Evolutionary conservation across 2,113 vertebrate species (phyloP), one percentile per base, ranked within the genome.

Genomic region (Panurus biarmicus): DNA sequence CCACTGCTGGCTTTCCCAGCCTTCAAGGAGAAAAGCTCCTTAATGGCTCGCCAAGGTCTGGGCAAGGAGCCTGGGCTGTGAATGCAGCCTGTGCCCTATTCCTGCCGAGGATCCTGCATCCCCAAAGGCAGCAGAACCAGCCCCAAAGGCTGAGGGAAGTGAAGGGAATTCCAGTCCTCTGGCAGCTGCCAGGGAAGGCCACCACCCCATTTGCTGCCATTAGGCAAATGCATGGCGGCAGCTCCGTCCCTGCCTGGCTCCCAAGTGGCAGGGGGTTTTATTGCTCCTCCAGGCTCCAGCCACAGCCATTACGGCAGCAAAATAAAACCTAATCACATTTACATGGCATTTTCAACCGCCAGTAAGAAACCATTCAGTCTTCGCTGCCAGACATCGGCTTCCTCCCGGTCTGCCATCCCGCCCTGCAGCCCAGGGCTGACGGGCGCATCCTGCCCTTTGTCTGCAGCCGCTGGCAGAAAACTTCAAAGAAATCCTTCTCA

Each of bases 381-480:
- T 64, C 3, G 2, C 62, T 24, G n/a, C 22, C 67, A 74, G 94
- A 13, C 73, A 5, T 2, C 28, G 9, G 13, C 36, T 80, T 58
- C 82, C 78, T 56, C 58, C 77, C 51, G 1, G 38, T 3, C 65
- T 56, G 77, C 88, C 58, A 44, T 8, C 58, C 72, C 67, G 14
- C 9, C 23, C 56, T 7, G 58, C 74, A 61, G 75, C 79, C 60
- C 61, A 4, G 44, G 50, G 72, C 72, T 21, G 42, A 11, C 48
- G 10, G 85, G 71, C 60, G 67, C 10, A 95, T 94, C 88, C 94
- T 96, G 92, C 92, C 85, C 92, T 95, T 96, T 96, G 95, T 93
- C 85, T 22, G 25, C 71, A 53, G 71, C 47, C 56, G 31, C 88
- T 83, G 85, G 70, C 29, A 8, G 60, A 18, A 42, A 73, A 92